Percentiles rank a stretch among this genome's conserved stretches.
These are phyloP conservation scores for Augiades crinisus DNA, from an alignment of 2,888 invertebrate genomes.

Conservation along the genomic window DNA sequence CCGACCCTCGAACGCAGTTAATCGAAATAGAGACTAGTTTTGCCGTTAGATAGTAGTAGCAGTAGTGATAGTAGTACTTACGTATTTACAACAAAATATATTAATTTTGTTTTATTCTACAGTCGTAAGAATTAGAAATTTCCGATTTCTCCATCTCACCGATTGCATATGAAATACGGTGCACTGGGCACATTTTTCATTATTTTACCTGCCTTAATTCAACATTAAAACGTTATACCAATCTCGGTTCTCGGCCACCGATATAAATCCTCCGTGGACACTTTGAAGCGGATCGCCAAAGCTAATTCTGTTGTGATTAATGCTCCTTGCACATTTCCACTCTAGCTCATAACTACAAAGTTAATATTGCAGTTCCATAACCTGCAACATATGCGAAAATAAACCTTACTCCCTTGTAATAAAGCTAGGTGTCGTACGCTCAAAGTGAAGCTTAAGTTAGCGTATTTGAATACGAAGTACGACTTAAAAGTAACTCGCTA, in stretches of 20 bases:
- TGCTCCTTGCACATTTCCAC: conserved; percentile 74
- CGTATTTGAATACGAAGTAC: conserved; percentile 38
- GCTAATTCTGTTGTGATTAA: conserved; percentile 81
- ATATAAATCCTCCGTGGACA: conserved; percentile 74
- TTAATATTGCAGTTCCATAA: conserved; percentile 27
- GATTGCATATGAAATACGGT: conserved; percentile 2
- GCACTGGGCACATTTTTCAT: conserved; percentile 30
- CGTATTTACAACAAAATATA: no score
- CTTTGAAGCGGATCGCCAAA: conserved; percentile 77
- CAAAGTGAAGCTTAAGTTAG: conserved; percentile 29
- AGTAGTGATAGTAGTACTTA: no score
- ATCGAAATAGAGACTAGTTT: no score
- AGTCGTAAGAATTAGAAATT: not conserved
- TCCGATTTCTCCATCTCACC: not conserved
- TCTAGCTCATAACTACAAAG: conserved; percentile 51
- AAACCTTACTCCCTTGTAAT: conserved; percentile 39
- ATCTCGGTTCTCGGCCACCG: conserved; percentile 39
- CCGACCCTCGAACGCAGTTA: no score
- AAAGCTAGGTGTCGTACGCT: not conserved
- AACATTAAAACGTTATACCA: conserved; percentile 34
- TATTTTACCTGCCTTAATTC: conserved; percentile 38
- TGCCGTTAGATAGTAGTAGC: no score
- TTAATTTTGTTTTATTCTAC: not conserved
- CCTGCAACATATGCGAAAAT: conserved; percentile 31
- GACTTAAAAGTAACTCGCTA: conserved; percentile 64